Evolutionary conservation across 2,113 vertebrate genomes (phyloP).

Genomic region (Rhinoderma darwinii): DNA sequence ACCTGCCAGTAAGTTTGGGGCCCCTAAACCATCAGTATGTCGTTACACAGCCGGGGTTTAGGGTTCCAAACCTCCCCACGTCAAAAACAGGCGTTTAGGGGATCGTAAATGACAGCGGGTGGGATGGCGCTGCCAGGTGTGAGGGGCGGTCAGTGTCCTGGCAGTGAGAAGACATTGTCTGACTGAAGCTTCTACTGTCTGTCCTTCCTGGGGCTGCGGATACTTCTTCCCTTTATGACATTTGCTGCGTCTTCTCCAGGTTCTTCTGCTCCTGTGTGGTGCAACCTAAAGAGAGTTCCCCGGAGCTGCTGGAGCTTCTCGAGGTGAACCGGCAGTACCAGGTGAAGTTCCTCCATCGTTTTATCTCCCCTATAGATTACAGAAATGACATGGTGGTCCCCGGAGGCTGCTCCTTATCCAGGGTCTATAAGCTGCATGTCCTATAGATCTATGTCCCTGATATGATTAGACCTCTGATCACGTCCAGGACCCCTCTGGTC

Average conservation of each 20-base stretch:
- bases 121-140: no score
- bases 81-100: no score
- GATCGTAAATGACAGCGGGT: no score
- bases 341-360: constrained; percentile 63
- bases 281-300: constrained; percentile 68
- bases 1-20: no score
- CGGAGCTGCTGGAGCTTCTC: constrained; percentile 75
- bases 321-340: constrained; percentile 77
- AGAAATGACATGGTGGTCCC: no score
- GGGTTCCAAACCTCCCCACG: no score
- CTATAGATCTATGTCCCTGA: neutral
- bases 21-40: no score
- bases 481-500: no score
- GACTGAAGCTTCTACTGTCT: neutral
- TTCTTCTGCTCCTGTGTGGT: constrained; percentile 80
- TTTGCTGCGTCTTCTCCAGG: constrained; percentile 61
- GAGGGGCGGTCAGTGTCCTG: no score
- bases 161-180: no score
- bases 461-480: neutral
- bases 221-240: neutral
- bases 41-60: no score
- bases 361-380: neutral
- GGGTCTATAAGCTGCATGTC: neutral
- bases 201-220: neutral
- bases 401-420: no score